These are phyloP conservation scores for Alces alces DNA, from an alignment of 2,113 vertebrate species.

Conservation along the genomic window DNA sequence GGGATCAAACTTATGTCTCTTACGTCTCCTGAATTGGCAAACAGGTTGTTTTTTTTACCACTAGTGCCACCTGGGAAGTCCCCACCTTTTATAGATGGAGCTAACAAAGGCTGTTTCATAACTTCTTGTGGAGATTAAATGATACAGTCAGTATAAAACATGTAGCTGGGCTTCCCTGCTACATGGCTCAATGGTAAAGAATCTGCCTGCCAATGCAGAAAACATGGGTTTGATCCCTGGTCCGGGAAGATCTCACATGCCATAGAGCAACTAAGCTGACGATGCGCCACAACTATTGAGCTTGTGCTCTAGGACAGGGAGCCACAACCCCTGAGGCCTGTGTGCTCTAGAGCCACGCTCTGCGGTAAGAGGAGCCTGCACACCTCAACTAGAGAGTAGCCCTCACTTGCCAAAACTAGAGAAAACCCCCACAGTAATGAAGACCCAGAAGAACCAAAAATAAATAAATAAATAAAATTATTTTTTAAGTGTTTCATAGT, in stretches of 20 bases:
- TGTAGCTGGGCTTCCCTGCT: background rate
- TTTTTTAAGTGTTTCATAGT: background rate
- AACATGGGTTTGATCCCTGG: background rate
- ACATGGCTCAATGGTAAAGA: background rate
- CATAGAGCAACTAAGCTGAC: background rate
- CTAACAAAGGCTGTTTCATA: background rate
- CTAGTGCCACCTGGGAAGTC: background rate
- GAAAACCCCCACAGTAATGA: background rate
- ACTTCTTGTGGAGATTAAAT: background rate
- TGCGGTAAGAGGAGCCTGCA: background rate
- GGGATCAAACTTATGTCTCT: background rate
- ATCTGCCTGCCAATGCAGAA: background rate
- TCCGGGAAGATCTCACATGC: background rate
- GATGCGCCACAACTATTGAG: accelerated
- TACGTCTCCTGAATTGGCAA: background rate
- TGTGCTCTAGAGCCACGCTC: background rate
- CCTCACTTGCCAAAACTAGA: background rate
- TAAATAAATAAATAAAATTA: background rate
- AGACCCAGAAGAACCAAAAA: background rate
- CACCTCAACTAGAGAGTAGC: background rate
- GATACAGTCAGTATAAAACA: background rate
- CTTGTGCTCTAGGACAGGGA: background rate
- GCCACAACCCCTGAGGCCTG: no score
- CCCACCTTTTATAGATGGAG: background rate
- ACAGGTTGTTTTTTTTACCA: background rate